Evolutionary conservation across 1,140 invertebrate species (phyloP).

Genomic region (Papilio dardanus): DNA sequence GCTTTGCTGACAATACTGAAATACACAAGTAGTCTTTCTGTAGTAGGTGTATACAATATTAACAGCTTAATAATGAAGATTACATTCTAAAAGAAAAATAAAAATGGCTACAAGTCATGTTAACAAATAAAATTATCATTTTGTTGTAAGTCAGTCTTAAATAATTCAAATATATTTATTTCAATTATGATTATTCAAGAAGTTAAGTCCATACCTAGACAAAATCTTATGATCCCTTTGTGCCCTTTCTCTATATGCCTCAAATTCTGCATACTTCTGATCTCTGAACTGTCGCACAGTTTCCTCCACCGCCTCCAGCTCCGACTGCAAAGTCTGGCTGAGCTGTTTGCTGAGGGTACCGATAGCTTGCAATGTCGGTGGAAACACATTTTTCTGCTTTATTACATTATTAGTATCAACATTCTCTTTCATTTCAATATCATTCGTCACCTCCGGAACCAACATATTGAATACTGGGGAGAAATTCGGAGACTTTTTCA

Average conservation of each 20-base stretch:
- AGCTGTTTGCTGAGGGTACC: slow-evolving; percentile 73
- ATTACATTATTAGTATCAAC: slow-evolving; percentile 71
- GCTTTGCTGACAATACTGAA: slow-evolving; percentile 73
- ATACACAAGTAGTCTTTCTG: slow-evolving; percentile 31
- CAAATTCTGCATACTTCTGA: slow-evolving; percentile 79
- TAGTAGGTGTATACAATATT: no score
- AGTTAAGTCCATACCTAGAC: slow-evolving; percentile 60
- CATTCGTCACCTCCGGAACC: slow-evolving; percentile 70
- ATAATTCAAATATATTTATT: no score
- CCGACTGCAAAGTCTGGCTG: slow-evolving; percentile 67
- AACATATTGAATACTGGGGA: slow-evolving; percentile 78
- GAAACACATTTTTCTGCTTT: slow-evolving; percentile 56
- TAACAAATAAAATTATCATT: no score
- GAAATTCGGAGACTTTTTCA: slow-evolving; percentile 73
- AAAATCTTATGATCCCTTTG: slow-evolving; percentile 80
- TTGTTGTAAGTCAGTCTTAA: no score
- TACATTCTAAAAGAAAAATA: no score
- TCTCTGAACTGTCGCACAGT: slow-evolving; percentile 77
- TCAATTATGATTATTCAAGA: no score
- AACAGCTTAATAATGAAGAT: no score
- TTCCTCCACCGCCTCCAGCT: slow-evolving; percentile 75
- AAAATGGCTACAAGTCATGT: no score
- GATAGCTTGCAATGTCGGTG: slow-evolving; percentile 60
- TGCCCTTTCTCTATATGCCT: slow-evolving; percentile 76
- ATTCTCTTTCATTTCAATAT: slow-evolving; percentile 77